Conservation (phyloP, 2,888 invertebrate genomes). For the Yponomeuta sedellus region DNA sequence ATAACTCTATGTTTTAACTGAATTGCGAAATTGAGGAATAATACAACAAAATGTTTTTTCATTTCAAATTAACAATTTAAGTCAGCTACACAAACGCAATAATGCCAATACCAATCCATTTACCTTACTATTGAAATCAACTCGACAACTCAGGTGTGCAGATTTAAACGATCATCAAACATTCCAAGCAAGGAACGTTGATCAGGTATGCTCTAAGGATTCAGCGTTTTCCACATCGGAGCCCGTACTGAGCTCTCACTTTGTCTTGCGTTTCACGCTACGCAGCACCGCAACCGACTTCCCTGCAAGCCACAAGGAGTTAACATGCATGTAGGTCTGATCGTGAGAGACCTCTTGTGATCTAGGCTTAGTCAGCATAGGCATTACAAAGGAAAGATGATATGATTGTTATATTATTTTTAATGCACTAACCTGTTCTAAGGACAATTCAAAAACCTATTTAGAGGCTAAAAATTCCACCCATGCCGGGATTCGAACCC, state of each 20-base stretch:
- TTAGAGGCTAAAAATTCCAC: too few relatives aligned
- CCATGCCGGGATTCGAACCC: too few relatives aligned
- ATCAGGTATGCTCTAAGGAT: slow-evolving; percentile 29
- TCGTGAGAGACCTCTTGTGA: neutral
- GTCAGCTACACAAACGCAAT: too few relatives aligned
- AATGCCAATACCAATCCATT: too few relatives aligned
- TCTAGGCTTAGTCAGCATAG: neutral
- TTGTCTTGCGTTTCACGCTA: slow-evolving; percentile 41
- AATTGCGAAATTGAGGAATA: too few relatives aligned
- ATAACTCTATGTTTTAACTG: too few relatives aligned
- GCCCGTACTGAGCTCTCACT: slow-evolving; percentile 41
- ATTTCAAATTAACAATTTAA: too few relatives aligned
- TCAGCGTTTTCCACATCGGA: slow-evolving; percentile 49
- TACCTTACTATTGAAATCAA: too few relatives aligned
- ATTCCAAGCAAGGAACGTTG: slow-evolving; percentile 32
- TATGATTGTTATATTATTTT: too few relatives aligned
- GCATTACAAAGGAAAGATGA: neutral
- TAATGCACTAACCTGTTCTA: too few relatives aligned
- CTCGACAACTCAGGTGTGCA: neutral
- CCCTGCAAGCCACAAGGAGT: slow-evolving; percentile 35
- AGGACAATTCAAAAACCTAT: too few relatives aligned
- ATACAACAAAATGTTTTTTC: too few relatives aligned
- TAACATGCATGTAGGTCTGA: slow-evolving; percentile 30
- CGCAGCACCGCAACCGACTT: slow-evolving; percentile 27
- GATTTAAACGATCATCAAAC: neutral